Base-by-base conservation (phyloP, 37 sponge, comb jelly and placozoan species). In the Beroe forskalii region DNA sequence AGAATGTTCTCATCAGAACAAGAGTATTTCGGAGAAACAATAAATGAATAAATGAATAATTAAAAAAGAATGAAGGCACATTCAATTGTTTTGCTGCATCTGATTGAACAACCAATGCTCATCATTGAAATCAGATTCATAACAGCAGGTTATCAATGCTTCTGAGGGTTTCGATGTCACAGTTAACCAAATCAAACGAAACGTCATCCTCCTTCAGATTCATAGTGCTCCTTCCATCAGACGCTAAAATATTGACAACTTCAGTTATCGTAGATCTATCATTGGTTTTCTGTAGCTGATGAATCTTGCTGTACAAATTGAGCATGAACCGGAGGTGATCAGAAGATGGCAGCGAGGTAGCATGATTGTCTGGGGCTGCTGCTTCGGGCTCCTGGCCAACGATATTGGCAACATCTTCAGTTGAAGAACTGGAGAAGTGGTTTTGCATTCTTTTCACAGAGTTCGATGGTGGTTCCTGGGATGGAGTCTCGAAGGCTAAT, bases 271-370 rank as follows among this genome's bases (percentile, higher is more conserved):
- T 42, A 1, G 38, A 4, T 22, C 27, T 12, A 80, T 80, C 55
- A 27, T 80, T 38, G 1, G 55, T 80, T 27, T 44, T 80, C 55
- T 80, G 86, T 0, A 80, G 48, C 55, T 80, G 55, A 41, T 80
- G 86, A 37, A 80, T 80, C 55, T 44, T 80, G 28, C 35, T 80
- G 55, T 80, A 80, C 20, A 80, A 23, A 38, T 80, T 44, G 48
- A 80, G 28, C 55, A 80, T 41, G n/a, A 44, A 80, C 20, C 55
- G 86, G 27, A 80, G 55, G 55, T 80, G 44, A 4, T 80, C 86
- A 1, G 55, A 2, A 22, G 86, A 80, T 28, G 55, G 55, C 6
- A 48, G 12, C n/a, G n/a, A n/a, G n/a, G n/a, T n/a, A n/a, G n/a
- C n/a, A n/a, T n/a, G n/a, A n/a, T n/a, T n/a, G n/a, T n/a, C n/a